Percentiles rank a stretch among this genome's conserved stretches.
phyloP scores from a whole-genome alignment of 2,888 invertebrate genomes.

The Netelia virgata region DNA sequence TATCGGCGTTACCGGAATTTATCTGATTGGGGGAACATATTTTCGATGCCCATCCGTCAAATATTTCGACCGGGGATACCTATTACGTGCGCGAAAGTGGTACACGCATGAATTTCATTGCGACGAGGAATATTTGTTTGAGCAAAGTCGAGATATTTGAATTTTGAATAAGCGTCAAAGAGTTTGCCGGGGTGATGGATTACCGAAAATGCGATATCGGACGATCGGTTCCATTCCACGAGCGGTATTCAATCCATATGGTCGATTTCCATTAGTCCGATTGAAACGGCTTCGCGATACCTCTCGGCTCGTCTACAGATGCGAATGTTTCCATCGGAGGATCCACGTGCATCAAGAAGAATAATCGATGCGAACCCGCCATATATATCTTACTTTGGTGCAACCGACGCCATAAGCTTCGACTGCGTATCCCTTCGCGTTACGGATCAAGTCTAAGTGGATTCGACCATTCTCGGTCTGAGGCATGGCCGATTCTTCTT shows the following conservation, averaged over 20 bases:
- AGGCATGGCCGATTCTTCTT: conserved; percentile 37
- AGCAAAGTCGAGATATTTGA: conserved; percentile 53
- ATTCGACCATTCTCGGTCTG: conserved; percentile 41
- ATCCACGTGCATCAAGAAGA: conserved; percentile 31
- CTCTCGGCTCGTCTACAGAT: not conserved
- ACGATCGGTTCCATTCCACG: conserved; percentile 70
- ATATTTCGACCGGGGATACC: not conserved
- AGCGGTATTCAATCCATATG: conserved; percentile 55
- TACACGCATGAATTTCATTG: conserved; percentile 17
- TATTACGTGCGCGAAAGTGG: not conserved
- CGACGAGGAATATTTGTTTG: conserved; percentile 55
- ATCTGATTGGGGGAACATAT: conserved; percentile 53
- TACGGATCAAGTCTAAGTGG: conserved; percentile 52
- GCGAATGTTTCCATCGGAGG: conserved; percentile 35
- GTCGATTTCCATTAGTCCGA: conserved; percentile 73
- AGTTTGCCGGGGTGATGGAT: conserved; percentile 15
- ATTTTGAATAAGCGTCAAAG: conserved; percentile 47
- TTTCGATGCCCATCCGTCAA: conserved; percentile 25
- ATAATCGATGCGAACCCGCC: conserved; percentile 63
- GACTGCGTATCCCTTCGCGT: conserved; percentile 45
- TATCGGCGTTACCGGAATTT: too few relatives aligned
- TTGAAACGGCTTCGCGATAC: conserved; percentile 66
- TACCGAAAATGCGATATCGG: conserved; percentile 54
- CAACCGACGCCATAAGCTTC: conserved; percentile 42
- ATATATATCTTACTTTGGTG: conserved; percentile 64